phyloP scores from a whole-genome alignment of 2,113 vertebrate genomes.

The Limanda limanda region DNA sequence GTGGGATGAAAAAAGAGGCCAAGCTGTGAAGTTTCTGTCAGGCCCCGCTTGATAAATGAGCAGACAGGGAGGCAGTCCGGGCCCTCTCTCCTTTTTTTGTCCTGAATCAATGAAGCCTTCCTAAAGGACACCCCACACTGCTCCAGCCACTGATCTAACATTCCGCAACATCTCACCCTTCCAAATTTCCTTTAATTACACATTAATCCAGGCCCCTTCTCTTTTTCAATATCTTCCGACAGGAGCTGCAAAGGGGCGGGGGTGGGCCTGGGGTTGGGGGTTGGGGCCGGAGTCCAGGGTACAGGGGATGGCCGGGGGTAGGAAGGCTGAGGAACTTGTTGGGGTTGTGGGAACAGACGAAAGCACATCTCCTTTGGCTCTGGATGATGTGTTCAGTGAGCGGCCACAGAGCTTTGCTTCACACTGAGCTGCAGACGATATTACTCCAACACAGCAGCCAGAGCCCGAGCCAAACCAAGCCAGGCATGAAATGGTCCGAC shows the following conservation, averaged over 20 bases:
- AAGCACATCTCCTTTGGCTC: constrained; percentile 72
- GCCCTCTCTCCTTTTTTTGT: constrained; percentile 93
- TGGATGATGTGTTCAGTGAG: constrained; percentile 77
- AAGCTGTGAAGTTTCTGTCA: constrained; percentile 95
- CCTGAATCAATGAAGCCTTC: constrained; percentile 99
- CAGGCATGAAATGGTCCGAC: constrained; percentile 34
- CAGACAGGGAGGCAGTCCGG: constrained; percentile 96
- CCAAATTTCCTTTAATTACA: constrained; percentile 99
- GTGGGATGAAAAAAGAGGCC: constrained; percentile 86
- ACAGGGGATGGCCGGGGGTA: constrained; percentile 71
- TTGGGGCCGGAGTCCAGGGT: constrained; percentile 76
- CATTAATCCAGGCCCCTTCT: constrained; percentile 97
- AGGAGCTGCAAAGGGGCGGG: constrained; percentile 78
- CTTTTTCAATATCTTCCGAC: constrained; percentile 95
- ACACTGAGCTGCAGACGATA: constrained; percentile 63
- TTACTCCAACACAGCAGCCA: constrained; percentile 56
- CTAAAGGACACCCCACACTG: constrained; percentile 99
- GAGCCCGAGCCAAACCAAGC: constrained; percentile 30
- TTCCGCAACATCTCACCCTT: constrained; percentile 99
- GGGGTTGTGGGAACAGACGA: constrained; percentile 86
- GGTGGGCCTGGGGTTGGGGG: constrained; percentile 67
- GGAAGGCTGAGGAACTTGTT: constrained; percentile 82
- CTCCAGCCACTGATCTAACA: constrained; percentile 99
- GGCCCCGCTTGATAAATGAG: constrained; percentile 99
- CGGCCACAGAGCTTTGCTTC: constrained; percentile 55